Evolutionary conservation across 2,113 vertebrate species (phyloP).

Genomic region (Macroglossus sobrinus): DNA sequence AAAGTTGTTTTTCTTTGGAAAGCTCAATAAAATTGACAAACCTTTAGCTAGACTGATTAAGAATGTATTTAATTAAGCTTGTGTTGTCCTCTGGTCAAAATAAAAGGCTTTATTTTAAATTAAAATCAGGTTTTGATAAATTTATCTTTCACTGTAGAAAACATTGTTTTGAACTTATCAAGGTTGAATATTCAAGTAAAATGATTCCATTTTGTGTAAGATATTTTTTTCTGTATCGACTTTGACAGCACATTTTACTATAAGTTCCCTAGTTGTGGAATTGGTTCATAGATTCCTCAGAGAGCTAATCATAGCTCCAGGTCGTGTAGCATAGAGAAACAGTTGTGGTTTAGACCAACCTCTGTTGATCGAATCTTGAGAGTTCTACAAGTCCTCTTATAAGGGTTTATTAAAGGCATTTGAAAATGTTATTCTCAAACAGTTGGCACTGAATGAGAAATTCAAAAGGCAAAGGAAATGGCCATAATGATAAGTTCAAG

Average conservation of each 20-base stretch:
- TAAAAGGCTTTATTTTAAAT: constrained; percentile 17
- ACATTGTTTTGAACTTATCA: constrained; percentile 62
- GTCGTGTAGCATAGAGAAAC: constrained; percentile 64
- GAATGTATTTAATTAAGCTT: constrained; percentile 44
- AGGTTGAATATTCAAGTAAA: not conserved
- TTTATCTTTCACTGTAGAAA: constrained; percentile 54
- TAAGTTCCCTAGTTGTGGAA: constrained; percentile 69
- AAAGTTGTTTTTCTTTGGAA: not conserved
- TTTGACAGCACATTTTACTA: constrained; percentile 70
- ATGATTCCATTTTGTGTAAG: constrained; percentile 52
- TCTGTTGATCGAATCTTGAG: constrained; percentile 31
- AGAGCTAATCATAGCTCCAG: constrained; percentile 69
- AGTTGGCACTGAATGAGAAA: constrained; percentile 4
- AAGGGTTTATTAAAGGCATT: constrained; percentile 39
- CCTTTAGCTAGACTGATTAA: not conserved
- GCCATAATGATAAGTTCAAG: not conserved
- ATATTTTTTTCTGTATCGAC: not conserved
- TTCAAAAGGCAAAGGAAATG: constrained; percentile 16
- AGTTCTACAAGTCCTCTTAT: constrained; percentile 8
- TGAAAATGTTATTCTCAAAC: not conserved
- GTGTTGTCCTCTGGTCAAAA: constrained; percentile 53
- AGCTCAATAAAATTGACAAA: not conserved
- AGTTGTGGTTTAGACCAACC: constrained; percentile 48
- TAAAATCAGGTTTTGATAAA: constrained; percentile 33
- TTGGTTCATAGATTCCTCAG: constrained; percentile 67